Conservation (phyloP, 2,113 vertebrate genomes). For the Cavia porcellus region DNA sequence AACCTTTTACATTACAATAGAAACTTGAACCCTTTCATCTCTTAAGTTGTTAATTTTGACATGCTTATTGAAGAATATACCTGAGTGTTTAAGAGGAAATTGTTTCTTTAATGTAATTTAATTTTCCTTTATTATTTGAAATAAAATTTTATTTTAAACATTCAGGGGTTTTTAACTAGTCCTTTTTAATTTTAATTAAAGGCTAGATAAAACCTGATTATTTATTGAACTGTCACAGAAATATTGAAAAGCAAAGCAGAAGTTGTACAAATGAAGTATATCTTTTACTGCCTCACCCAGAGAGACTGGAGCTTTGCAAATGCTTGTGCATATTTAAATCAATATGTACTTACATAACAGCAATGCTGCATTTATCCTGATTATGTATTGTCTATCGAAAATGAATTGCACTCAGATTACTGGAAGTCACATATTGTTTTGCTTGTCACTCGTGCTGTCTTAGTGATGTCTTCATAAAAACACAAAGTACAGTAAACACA, state of each 20-base stretch:
- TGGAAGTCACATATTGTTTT: constrained; percentile 39
- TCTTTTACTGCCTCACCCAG: not conserved
- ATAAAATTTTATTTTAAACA: constrained; percentile 59
- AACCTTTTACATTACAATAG: constrained; percentile 14
- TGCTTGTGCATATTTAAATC: constrained; percentile 16
- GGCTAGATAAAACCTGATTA: not conserved
- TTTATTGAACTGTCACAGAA: constrained; percentile 46
- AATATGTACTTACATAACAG: not conserved
- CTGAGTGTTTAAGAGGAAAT: not conserved
- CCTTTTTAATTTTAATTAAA: constrained; percentile 49
- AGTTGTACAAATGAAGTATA: not conserved
- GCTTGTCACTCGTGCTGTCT: constrained; percentile 15
- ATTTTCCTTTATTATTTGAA: constrained; percentile 64
- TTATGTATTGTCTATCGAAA: constrained; percentile 48
- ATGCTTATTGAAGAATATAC: constrained; percentile 12
- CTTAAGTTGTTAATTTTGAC: constrained; percentile 54
- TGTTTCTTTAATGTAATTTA: constrained; percentile 51
- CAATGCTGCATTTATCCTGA: constrained; percentile 16
- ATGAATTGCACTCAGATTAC: constrained; percentile 34
- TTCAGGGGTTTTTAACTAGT: not conserved
- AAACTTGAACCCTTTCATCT: constrained; percentile 41
- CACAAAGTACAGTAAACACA: not conserved
- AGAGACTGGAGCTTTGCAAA: not conserved
- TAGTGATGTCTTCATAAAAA: constrained; percentile 49
- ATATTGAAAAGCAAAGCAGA: constrained; percentile 36